A percentile compares a stretch with the other conserved stretches of the same genome.
Conservation (phyloP, 2,113 vertebrate genomes). For the Misgurnus anguillicaudatus region DNA sequence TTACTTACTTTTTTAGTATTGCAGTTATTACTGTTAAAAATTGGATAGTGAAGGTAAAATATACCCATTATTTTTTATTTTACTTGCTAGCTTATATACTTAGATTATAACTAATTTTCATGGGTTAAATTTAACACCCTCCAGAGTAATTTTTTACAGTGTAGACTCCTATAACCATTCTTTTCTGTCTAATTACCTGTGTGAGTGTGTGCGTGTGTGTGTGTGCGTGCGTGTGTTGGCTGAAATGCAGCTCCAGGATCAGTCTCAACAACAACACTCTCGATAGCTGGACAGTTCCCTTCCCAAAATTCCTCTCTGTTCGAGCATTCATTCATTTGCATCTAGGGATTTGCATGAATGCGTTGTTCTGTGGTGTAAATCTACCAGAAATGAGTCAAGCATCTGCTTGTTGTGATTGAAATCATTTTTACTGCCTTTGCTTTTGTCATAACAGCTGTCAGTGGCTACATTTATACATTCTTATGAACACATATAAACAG, state of each 20-base stretch:
- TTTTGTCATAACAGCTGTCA: not conserved
- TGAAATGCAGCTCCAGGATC: not conserved
- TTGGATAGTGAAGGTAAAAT: no score
- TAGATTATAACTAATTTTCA: no score
- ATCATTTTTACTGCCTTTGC: not conserved
- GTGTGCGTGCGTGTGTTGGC: constrained; percentile 19
- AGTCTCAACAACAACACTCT: not conserved
- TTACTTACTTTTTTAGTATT: no score
- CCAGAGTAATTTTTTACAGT: no score
- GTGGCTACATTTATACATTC: not conserved
- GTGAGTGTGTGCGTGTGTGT: constrained; percentile 33
- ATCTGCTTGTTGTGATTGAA: not conserved
- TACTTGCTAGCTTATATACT: no score
- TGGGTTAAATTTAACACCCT: no score
- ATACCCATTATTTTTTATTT: no score
- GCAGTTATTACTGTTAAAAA: no score
- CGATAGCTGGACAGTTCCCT: not conserved
- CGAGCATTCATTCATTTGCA: not conserved
- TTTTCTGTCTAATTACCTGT: constrained; percentile 53
- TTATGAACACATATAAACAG: not conserved
- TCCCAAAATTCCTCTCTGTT: not conserved
- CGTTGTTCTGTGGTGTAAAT: not conserved
- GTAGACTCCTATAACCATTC: constrained; percentile 41
- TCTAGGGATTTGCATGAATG: not conserved
- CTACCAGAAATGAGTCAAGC: not conserved